Evolutionary conservation across 2,113 vertebrate species (phyloP).

Genomic region (Oryzias woworae): DNA sequence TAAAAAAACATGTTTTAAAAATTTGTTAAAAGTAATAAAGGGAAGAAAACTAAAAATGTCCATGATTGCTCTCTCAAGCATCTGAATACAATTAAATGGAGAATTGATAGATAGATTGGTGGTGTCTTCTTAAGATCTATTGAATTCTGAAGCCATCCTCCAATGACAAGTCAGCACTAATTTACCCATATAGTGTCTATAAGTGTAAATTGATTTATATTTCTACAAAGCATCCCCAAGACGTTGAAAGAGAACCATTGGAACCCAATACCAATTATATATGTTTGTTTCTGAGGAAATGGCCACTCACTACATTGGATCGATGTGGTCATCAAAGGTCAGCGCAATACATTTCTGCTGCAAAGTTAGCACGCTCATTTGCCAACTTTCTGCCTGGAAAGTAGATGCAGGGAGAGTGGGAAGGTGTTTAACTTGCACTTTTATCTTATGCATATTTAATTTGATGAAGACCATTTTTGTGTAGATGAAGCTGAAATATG

Average conservation of each 20-base stretch:
- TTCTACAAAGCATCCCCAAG: constrained; percentile 73
- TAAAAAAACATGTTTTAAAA: constrained; percentile 4
- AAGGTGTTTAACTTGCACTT: constrained; percentile 3
- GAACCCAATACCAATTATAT: constrained; percentile 82
- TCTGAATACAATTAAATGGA: constrained; percentile 48
- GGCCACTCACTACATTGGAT: constrained; percentile 76
- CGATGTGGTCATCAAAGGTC: constrained; percentile 80
- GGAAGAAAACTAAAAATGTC: constrained; percentile 8
- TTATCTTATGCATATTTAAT: neutral
- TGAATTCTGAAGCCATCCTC: constrained; percentile 69
- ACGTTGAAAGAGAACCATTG: constrained; percentile 75
- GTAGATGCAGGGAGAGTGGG: neutral
- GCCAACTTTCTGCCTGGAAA: constrained; percentile 18
- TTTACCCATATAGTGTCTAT: constrained; percentile 82
- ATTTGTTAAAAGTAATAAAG: constrained; percentile 10
- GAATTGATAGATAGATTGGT: constrained; percentile 65
- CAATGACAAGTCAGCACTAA: constrained; percentile 81
- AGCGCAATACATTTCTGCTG: constrained; percentile 73
- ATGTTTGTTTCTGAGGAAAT: constrained; percentile 80
- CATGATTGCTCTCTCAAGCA: constrained; percentile 32
- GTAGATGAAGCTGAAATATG: neutral
- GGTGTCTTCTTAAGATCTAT: constrained; percentile 74
- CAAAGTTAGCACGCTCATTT: constrained; percentile 60
- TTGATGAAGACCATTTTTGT: neutral
- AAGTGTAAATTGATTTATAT: constrained; percentile 84